Evolutionary conservation across 2,888 invertebrate genomes (phyloP).

Genomic region (Cheilosia pagana): DNA sequence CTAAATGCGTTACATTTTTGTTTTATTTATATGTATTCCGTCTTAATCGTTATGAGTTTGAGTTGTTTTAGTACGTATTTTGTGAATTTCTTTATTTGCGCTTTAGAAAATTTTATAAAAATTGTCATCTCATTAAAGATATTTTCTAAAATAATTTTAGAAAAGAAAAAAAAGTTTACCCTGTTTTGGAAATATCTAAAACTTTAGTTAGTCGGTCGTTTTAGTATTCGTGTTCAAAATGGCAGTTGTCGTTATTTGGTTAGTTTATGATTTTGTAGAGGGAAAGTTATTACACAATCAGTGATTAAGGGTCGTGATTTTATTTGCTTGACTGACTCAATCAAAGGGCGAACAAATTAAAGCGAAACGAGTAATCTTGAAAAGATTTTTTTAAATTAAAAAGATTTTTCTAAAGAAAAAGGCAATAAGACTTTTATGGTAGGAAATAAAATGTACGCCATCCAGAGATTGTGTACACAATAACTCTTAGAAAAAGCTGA

Average conservation of each 20-base stretch:
- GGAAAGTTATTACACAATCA: slow-evolving; percentile 42
- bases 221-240: slow-evolving; percentile 46
- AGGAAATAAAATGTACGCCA: no score
- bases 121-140: not conserved
- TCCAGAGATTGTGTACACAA: no score
- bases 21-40: slow-evolving; percentile 10
- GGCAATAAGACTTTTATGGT: no score
- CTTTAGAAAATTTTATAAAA: slow-evolving; percentile 52
- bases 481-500: no score
- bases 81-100: slow-evolving; percentile 32
- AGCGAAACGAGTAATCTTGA: no score
- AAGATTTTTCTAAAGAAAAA: no score
- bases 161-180: slow-evolving; percentile 47
- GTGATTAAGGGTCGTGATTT: slow-evolving; percentile 29
- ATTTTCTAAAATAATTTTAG: slow-evolving; percentile 18
- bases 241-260: slow-evolving; percentile 68
- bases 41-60: slow-evolving; percentile 46
- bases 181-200: slow-evolving; percentile 52
- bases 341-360: slow-evolving; percentile 13
- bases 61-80: slow-evolving; percentile 70
- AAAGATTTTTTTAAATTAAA: no score
- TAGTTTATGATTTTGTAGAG: slow-evolving; percentile 33
- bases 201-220: slow-evolving; percentile 23
- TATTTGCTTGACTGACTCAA: not conserved
- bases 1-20: slow-evolving; percentile 47